These are phyloP conservation scores for Galagoides demidoff DNA, from an alignment of 2,797 vertebrate species.

Conservation along the genomic window DNA sequence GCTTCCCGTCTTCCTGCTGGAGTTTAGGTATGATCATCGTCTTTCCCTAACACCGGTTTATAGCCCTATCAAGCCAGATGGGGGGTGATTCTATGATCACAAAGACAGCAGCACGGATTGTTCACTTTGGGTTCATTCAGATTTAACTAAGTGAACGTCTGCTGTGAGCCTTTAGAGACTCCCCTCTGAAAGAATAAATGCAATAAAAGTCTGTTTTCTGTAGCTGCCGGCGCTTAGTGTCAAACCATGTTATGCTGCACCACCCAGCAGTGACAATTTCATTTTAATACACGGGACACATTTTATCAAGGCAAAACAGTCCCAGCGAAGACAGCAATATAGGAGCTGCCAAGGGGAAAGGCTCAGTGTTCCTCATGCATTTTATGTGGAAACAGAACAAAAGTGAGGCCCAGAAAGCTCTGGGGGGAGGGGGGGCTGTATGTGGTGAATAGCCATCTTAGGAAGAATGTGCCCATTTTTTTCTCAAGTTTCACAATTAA, in stretches of 20 bases:
- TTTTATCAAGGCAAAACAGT: slow-evolving; percentile 85
- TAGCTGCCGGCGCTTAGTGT: slow-evolving; percentile 85
- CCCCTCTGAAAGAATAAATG: slow-evolving; percentile 86
- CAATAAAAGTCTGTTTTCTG: slow-evolving; percentile 89
- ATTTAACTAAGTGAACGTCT: slow-evolving; percentile 86
- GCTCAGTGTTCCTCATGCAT: slow-evolving; percentile 76
- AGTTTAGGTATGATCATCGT: not conserved
- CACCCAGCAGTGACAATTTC: slow-evolving; percentile 88
- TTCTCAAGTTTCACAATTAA: slow-evolving; percentile 87
- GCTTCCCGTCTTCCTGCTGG: slow-evolving; percentile 49
- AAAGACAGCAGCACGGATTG: slow-evolving; percentile 77
- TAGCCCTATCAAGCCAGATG: not conserved
- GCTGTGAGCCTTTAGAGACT: slow-evolving; percentile 85
- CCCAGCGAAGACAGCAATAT: slow-evolving; percentile 81
- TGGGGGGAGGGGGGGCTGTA: slow-evolving; percentile 64
- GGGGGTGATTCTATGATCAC: slow-evolving; percentile 71
- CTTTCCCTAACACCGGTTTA: slow-evolving; percentile 53
- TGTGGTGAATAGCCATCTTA: slow-evolving; percentile 77
- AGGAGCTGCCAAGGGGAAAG: slow-evolving; percentile 80
- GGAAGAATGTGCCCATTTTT: slow-evolving; percentile 85
- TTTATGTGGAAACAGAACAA: slow-evolving; percentile 82
- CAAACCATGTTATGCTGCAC: slow-evolving; percentile 85
- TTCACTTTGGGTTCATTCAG: slow-evolving; percentile 86
- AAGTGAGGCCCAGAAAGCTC: slow-evolving; percentile 79
- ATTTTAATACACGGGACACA: slow-evolving; percentile 86